Evolutionary conservation across 2,888 invertebrate species (phyloP).

Genomic region (Agonopterix arenella): DNA sequence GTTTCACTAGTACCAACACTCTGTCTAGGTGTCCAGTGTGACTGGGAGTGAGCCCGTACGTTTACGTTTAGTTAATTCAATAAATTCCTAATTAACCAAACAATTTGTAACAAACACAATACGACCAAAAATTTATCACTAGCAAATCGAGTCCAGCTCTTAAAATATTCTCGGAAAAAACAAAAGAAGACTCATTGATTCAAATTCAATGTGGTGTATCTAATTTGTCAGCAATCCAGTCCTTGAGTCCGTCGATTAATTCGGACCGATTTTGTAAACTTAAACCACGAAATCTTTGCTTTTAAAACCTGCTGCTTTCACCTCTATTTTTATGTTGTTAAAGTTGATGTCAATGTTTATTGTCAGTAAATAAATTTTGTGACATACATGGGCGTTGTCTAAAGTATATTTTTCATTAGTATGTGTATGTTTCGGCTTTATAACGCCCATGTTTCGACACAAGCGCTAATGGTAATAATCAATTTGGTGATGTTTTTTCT

Average conservation of each 20-base stretch:
- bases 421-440: slow-evolving; percentile 54
- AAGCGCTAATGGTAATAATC: slow-evolving; percentile 63
- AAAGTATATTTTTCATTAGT: slow-evolving; percentile 57
- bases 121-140: slow-evolving; percentile 13
- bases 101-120: neutral
- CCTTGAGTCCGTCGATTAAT: slow-evolving; percentile 57
- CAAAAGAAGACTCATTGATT: slow-evolving; percentile 9
- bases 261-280: slow-evolving; percentile 53
- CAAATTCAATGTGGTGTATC: slow-evolving; percentile 58
- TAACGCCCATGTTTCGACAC: slow-evolving; percentile 62
- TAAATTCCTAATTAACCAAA: neutral
- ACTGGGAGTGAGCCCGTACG: no score
- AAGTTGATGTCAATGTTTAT: slow-evolving; percentile 11
- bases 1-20: no score
- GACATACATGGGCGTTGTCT: slow-evolving; percentile 48
- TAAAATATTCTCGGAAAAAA: slow-evolving; percentile 6
- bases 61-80: no score
- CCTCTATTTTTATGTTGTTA: neutral
- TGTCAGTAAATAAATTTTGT: slow-evolving; percentile 12
- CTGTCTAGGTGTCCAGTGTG: no score
- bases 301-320: slow-evolving; percentile 3
- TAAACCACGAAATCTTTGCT: slow-evolving; percentile 13
- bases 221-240: slow-evolving; percentile 64
- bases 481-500: slow-evolving; percentile 37
- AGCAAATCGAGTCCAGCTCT: slow-evolving; percentile 21